phyloP scores from a whole-genome alignment of 2,113 vertebrate species.

The Cnemophilus loriae region DNA sequence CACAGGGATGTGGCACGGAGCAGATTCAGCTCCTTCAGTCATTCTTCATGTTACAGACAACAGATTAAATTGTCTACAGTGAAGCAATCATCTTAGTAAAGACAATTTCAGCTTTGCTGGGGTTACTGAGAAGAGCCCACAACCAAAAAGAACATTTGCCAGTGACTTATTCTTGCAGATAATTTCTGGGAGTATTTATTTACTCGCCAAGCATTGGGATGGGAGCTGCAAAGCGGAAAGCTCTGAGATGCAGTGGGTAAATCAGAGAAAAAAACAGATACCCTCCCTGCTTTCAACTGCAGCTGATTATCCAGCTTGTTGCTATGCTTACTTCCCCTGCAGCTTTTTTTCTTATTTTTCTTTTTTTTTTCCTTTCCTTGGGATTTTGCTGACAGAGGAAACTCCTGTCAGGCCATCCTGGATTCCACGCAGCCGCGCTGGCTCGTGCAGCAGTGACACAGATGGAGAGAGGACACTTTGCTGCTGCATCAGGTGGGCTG shows the following conservation, averaged over 20 bases:
- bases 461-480: not conserved
- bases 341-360: not conserved
- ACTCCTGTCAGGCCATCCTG: not conserved
- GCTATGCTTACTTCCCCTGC: not conserved
- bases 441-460: not conserved
- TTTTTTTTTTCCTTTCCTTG: not conserved
- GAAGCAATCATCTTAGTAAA: conserved; percentile 35
- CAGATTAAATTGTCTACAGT: conserved; percentile 34
- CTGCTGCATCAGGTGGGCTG: not conserved
- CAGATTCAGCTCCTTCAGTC: not conserved
- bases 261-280: not conserved
- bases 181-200: not conserved
- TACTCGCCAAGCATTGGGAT: not conserved
- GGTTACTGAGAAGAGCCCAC: not conserved
- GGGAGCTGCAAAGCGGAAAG: not conserved
- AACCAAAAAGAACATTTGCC: not conserved
- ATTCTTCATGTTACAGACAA: not conserved
- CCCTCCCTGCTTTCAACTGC: not conserved
- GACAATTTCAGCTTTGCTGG: conserved; percentile 33
- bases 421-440: not conserved
- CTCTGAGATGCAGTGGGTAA: not conserved
- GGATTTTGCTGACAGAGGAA: conserved; percentile 23
- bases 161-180: not conserved
- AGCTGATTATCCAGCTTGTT: not conserved
- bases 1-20: not conserved